These are phyloP conservation scores for Ariopsis seemanni DNA, from an alignment of 2,113 vertebrate species.

Conservation along the genomic window DNA sequence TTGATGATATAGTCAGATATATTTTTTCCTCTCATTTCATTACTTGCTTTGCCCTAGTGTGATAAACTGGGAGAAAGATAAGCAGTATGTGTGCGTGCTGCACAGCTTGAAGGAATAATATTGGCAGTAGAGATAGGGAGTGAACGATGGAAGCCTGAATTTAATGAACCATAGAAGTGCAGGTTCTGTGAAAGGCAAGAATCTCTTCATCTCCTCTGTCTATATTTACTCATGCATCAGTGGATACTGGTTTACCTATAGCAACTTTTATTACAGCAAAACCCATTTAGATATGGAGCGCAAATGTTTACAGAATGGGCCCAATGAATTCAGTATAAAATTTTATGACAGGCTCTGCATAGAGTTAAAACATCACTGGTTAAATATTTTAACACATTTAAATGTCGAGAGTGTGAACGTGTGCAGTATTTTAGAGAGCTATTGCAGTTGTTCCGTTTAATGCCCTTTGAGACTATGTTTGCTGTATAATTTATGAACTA, in stretches of 20 bases:
- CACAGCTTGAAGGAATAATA: not conserved
- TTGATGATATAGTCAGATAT: not conserved
- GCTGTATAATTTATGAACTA: not conserved
- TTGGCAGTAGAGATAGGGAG: not conserved
- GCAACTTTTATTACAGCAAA: not conserved
- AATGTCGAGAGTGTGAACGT: constrained; percentile 6
- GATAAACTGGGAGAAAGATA: not conserved
- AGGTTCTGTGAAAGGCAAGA: not conserved
- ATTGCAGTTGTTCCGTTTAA: not conserved
- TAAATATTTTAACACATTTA: constrained; percentile 38
- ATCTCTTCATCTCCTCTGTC: not conserved
- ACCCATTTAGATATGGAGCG: not conserved
- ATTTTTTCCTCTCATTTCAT: not conserved
- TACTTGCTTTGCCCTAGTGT: not conserved
- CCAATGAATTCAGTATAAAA: constrained; percentile 16
- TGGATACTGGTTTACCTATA: not conserved
- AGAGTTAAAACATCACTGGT: not conserved
- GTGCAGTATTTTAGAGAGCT: not conserved
- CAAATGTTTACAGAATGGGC: not conserved
- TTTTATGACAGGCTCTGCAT: constrained; percentile 23
- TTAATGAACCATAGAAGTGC: not conserved
- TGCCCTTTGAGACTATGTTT: not conserved
- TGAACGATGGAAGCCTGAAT: not conserved
- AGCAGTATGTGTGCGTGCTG: not conserved
- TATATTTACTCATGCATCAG: not conserved